Evolutionary conservation across 2,113 vertebrate species (phyloP).

Genomic region (Calypte anna): DNA sequence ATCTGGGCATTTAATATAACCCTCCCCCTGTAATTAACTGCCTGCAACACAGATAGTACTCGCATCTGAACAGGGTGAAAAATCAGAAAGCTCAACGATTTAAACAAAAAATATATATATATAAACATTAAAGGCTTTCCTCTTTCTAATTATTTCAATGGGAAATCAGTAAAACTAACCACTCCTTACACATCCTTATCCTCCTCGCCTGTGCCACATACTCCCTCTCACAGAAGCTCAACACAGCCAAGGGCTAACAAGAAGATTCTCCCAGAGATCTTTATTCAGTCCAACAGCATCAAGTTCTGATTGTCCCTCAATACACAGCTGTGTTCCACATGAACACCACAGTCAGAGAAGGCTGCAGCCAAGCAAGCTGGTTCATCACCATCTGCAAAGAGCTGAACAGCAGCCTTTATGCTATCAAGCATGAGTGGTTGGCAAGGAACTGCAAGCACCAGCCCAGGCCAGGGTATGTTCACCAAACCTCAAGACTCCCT

Average conservation of each 20-base stretch:
- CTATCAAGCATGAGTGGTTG: neutral
- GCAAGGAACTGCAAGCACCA: neutral
- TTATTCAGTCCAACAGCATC: neutral
- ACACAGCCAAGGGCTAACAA: neutral
- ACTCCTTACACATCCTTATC: neutral
- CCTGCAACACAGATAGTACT: neutral
- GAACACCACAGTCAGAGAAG: neutral
- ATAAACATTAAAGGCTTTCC: neutral
- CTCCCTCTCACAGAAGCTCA: neutral
- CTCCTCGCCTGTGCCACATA: neutral
- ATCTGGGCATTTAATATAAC: neutral
- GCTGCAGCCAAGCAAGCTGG: neutral
- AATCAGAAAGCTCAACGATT: neutral
- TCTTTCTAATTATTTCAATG: neutral
- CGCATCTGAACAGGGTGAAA: neutral
- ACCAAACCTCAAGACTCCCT: neutral
- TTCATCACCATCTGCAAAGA: neutral
- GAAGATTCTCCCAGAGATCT: neutral
- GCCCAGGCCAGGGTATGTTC: neutral
- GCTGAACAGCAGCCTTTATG: neutral
- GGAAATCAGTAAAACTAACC: neutral
- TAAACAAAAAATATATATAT: neutral
- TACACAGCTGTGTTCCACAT: rapidly evolving
- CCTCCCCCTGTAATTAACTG: neutral
- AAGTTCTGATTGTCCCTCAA: neutral